Percentiles rank a stretch among this genome's conserved stretches.
Evolutionary conservation across 2,797 vertebrate species (phyloP).

Genomic region (Anabas testudineus): DNA sequence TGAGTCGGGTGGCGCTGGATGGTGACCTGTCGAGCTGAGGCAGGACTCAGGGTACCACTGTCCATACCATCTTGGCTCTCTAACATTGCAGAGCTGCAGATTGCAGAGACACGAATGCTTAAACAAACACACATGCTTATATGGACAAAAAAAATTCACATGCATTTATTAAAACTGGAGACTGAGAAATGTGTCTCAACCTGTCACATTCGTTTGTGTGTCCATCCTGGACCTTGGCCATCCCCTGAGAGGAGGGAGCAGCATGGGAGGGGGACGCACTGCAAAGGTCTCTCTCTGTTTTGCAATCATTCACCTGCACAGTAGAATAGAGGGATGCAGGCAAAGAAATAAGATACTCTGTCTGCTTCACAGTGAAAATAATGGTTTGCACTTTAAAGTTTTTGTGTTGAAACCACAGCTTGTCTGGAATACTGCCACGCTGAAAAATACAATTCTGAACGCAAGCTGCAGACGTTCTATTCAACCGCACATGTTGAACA

Average conservation of each 20-base stretch:
- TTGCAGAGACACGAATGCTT: too few species aligned
- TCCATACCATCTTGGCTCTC: slow-evolving; percentile 95
- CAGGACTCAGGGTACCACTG: slow-evolving; percentile 94
- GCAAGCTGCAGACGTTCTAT: slow-evolving; percentile 25
- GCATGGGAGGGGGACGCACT: slow-evolving; percentile 77
- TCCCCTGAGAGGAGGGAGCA: slow-evolving; percentile 87
- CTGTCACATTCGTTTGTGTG: slow-evolving; percentile 86
- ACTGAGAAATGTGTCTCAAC: slow-evolving; percentile 54
- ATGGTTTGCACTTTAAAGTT: neutral
- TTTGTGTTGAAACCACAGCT: slow-evolving; percentile 11
- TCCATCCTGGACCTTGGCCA: slow-evolving; percentile 91
- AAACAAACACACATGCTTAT: slow-evolving; percentile 15
- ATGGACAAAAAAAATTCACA: neutral
- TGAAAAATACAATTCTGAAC: slow-evolving; percentile 20
- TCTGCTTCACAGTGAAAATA: neutral
- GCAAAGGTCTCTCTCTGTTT: slow-evolving; percentile 73
- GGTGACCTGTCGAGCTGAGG: slow-evolving; percentile 92
- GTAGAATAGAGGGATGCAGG: slow-evolving; percentile 7
- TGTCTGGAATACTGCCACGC: neutral
- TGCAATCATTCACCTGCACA: slow-evolving; percentile 84
- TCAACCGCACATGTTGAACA: neutral
- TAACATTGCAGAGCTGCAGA: slow-evolving; percentile 93
- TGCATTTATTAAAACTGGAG: neutral
- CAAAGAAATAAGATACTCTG: slow-evolving; percentile 4
- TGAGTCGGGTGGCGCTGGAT: slow-evolving; percentile 91